Conservation (phyloP, 2,797 vertebrate species). For the Tapera naevia region DNA sequence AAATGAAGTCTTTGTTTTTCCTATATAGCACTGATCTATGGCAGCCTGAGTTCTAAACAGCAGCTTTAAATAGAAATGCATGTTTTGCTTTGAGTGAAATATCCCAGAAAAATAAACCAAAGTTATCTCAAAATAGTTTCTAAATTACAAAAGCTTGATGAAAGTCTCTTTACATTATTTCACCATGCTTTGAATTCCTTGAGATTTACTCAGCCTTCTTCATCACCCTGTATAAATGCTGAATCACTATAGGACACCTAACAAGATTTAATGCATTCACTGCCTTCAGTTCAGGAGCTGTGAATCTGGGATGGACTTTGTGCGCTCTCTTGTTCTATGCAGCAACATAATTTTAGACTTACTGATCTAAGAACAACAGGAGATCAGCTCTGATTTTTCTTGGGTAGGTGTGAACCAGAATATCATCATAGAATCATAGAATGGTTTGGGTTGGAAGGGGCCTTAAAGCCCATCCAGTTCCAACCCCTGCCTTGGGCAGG, state of each 20-base stretch:
- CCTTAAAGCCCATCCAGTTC: no score
- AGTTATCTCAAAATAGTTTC: slow-evolving; percentile 33
- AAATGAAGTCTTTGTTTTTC: slow-evolving; percentile 22
- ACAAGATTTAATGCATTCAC: not conserved
- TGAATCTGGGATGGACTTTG: not conserved
- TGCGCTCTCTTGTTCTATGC: not conserved
- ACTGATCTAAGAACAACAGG: not conserved
- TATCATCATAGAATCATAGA: no score
- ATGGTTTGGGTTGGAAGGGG: no score
- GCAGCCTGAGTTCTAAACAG: slow-evolving; percentile 25
- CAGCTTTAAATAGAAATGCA: slow-evolving; percentile 39
- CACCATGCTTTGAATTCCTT: slow-evolving; percentile 26
- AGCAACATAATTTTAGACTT: not conserved
- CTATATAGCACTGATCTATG: not conserved
- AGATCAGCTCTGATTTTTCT: not conserved
- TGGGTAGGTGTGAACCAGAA: not conserved
- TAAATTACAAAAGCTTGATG: not conserved
- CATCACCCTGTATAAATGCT: slow-evolving; percentile 4
- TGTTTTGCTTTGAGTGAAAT: slow-evolving; percentile 30
- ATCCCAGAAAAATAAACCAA: slow-evolving; percentile 35
- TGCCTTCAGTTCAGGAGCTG: not conserved
- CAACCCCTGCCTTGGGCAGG: no score
- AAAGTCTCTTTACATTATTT: not conserved
- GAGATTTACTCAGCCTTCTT: not conserved
- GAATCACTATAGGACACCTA: slow-evolving; percentile 21